Percentiles rank a stretch among this genome's conserved stretches.
Conservation (phyloP, 2,888 invertebrate species). For the Hypercompe scribonia region DNA sequence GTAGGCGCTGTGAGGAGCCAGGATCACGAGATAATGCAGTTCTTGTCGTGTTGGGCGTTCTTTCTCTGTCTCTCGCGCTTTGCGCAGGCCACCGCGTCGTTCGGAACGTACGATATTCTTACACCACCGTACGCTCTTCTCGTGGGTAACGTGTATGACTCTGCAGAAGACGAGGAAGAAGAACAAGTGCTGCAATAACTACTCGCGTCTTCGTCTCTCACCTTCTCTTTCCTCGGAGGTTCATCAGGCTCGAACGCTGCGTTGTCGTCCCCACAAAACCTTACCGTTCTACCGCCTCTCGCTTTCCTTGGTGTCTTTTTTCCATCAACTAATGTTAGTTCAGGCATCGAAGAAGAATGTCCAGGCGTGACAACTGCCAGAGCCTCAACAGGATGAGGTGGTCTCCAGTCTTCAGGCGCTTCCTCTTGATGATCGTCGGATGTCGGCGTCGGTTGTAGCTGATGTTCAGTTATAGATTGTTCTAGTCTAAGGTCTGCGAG, state of each 20-base stretch:
- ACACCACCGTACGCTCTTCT: slow-evolving; percentile 95
- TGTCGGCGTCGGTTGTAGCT: slow-evolving; percentile 86
- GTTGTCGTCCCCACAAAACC: slow-evolving; percentile 82
- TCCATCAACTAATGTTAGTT: slow-evolving; percentile 83
- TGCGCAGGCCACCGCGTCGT: slow-evolving; percentile 95
- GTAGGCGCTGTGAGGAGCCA: slow-evolving; percentile 65
- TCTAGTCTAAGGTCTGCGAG: slow-evolving; percentile 87
- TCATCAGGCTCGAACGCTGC: slow-evolving; percentile 82
- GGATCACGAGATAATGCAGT: slow-evolving; percentile 95
- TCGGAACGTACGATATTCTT: slow-evolving; percentile 96
- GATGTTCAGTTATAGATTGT: slow-evolving; percentile 89
- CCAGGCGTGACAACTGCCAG: slow-evolving; percentile 84
- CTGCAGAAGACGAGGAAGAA: slow-evolving; percentile 95
- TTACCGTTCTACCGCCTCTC: slow-evolving; percentile 76
- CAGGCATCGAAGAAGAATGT: slow-evolving; percentile 84
- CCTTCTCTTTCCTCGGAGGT: slow-evolving; percentile 67
- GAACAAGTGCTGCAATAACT: slow-evolving; percentile 96
- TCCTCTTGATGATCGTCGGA: slow-evolving; percentile 69
- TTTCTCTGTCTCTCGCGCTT: slow-evolving; percentile 88
- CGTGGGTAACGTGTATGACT: slow-evolving; percentile 94
- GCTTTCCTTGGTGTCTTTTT: slow-evolving; percentile 67
- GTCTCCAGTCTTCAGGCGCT: slow-evolving; percentile 83
- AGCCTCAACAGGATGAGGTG: slow-evolving; percentile 83
- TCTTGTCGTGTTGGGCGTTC: slow-evolving; percentile 91
- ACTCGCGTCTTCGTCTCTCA: slow-evolving; percentile 88